Conservation (phyloP, 2,113 vertebrate species). For the Camelus bactrianus region DNA sequence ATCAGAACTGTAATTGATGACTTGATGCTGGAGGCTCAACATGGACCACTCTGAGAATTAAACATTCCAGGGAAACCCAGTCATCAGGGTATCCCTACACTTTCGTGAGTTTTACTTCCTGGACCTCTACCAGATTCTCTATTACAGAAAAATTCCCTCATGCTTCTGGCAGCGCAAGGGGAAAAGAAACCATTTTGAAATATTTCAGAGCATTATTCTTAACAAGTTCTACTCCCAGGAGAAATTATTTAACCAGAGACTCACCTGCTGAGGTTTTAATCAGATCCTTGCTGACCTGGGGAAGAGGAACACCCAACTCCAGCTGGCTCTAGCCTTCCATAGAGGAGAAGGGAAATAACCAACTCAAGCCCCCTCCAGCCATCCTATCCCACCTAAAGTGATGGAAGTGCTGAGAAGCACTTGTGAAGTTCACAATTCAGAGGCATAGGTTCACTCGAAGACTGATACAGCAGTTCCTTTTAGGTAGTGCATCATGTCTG, state of each 20-base stretch:
- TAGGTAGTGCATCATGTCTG: neutral
- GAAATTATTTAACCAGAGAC: neutral
- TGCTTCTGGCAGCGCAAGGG: neutral
- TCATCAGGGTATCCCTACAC: neutral
- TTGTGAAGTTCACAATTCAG: neutral
- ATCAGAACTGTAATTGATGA: neutral
- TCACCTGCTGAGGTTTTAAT: neutral
- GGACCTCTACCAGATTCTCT: neutral
- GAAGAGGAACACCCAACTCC: too few species aligned
- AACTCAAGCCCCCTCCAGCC: neutral
- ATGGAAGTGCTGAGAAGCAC: neutral
- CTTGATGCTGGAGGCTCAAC: neutral
- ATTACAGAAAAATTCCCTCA: neutral
- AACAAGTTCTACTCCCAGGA: neutral
- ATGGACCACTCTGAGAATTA: neutral
- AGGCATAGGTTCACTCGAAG: neutral
- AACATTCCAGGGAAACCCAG: neutral
- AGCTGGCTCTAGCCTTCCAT: neutral
- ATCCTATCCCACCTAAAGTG: neutral
- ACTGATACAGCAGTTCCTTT: neutral
- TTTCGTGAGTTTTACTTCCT: neutral
- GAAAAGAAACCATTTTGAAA: neutral
- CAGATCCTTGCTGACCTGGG: neutral
- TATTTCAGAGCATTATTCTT: neutral
- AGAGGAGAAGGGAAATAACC: neutral